Percentiles rank a stretch among this genome's conserved stretches.
phyloP scores from a whole-genome alignment of 2,797 vertebrate species.

The Platyrinchus mystaceus region DNA sequence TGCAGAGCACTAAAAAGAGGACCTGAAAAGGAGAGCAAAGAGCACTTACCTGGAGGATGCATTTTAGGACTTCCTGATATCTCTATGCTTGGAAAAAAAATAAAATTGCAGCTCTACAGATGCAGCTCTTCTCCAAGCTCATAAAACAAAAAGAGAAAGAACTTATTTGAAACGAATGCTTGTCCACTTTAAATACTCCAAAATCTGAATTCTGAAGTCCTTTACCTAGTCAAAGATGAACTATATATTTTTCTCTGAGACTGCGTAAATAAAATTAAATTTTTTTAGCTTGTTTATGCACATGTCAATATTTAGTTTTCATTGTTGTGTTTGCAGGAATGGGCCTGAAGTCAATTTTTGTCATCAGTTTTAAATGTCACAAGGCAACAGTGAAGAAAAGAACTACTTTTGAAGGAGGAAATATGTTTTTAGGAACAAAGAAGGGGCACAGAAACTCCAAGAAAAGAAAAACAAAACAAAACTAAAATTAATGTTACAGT shows the following conservation, averaged over 20 bases:
- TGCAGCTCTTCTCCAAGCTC: not conserved
- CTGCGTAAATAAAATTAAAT: not conserved
- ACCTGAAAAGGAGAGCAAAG: not conserved
- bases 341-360: not conserved
- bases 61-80: not conserved
- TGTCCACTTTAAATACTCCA: not conserved
- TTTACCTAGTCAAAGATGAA: not conserved
- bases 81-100: not conserved
- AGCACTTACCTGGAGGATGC: not conserved
- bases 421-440: not conserved
- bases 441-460: not conserved
- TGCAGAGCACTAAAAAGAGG: not conserved
- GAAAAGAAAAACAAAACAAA: no score
- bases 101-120: not conserved
- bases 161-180: not conserved
- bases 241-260: not conserved
- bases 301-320: not conserved
- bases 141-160: not conserved
- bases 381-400: not conserved
- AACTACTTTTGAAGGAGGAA: not conserved
- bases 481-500: not conserved
- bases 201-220: not conserved
- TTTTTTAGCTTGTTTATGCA: not conserved
- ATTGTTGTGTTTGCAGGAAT: not conserved
- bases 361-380: not conserved